Evolutionary conservation across 2,888 invertebrate species (phyloP).

Genomic region (Choreutis nemorana): DNA sequence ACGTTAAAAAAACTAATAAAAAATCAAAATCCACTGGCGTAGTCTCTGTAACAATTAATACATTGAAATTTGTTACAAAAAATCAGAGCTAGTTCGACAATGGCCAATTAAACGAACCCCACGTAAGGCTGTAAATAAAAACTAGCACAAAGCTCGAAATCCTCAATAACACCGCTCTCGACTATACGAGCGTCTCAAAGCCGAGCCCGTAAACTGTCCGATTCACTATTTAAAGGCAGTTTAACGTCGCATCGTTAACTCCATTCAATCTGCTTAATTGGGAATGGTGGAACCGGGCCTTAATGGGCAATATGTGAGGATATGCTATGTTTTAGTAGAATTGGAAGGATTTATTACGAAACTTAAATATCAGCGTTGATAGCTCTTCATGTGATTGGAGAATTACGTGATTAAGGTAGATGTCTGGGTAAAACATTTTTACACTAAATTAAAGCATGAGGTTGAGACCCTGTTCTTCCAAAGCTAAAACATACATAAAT

Average conservation of each 20-base stretch:
- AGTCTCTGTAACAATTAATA: too few relatives aligned
- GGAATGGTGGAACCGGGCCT: conserved; percentile 43
- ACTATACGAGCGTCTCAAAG: conserved; percentile 35
- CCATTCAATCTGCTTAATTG: conserved; percentile 60
- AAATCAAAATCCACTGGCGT: too few relatives aligned
- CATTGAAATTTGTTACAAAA: too few relatives aligned
- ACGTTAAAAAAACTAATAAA: too few relatives aligned
- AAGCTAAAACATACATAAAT: too few relatives aligned
- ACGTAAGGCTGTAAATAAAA: conserved; percentile 5
- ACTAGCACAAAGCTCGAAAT: conserved; percentile 5
- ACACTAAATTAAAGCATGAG: too few relatives aligned
- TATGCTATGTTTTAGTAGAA: conserved; percentile 9
- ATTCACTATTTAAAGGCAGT: conserved; percentile 52
- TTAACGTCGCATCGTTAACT: conserved; percentile 47
- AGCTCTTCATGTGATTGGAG: too few relatives aligned
- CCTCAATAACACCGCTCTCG: conserved; percentile 12
- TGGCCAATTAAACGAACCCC: conserved; percentile 4
- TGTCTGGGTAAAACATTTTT: too few relatives aligned
- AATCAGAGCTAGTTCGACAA: too few relatives aligned
- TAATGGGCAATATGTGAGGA: conserved; percentile 30
- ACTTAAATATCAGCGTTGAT: too few relatives aligned
- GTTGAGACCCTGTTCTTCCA: too few relatives aligned
- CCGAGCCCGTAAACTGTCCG: conserved; percentile 46
- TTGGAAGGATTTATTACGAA: conserved; percentile 9
- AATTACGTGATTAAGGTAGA: too few relatives aligned